These are phyloP conservation scores for Cassiopea andromeda DNA, from an alignment of 30 jellyfish, hydroid and myxozoan genomes.

Conservation along the genomic window DNA sequence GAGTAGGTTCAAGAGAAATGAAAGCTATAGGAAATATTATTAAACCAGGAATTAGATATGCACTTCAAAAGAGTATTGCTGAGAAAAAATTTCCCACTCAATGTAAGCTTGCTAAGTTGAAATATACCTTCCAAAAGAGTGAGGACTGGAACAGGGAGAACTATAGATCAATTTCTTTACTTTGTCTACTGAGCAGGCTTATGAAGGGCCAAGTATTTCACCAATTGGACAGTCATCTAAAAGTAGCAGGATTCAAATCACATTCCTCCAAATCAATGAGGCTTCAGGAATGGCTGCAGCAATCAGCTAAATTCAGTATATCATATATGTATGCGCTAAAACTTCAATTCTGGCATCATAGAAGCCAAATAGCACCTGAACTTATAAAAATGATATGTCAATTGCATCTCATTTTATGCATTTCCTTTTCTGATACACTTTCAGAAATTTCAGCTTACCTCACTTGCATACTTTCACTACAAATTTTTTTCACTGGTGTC, in stretches of 20 bases:
- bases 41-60: slow-evolving; percentile 31
- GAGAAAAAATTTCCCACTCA: not conserved
- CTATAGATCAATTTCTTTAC: slow-evolving; percentile 58
- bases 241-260: slow-evolving; percentile 7
- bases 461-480: no score
- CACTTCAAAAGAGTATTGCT: slow-evolving; percentile 24
- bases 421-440: no score
- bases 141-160: slow-evolving; percentile 38
- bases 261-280: not conserved
- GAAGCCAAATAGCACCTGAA: no score
- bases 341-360: no score
- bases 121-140: slow-evolving; percentile 44
- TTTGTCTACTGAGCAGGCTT: slow-evolving; percentile 30
- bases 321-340: no score
- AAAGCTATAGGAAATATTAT: slow-evolving; percentile 20
- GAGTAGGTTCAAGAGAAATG: slow-evolving; percentile 5
- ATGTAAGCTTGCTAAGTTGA: slow-evolving; percentile 44
- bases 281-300: slow-evolving; percentile 42
- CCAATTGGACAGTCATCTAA: slow-evolving; percentile 42
- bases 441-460: no score
- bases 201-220: slow-evolving; percentile 47
- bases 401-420: no score
- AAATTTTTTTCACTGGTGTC: no score
- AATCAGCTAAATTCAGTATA: not conserved
- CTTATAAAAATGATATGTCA: no score